These are phyloP conservation scores for Pterostichus niger DNA, from an alignment of 2,888 invertebrate species.

Conservation along the genomic window DNA sequence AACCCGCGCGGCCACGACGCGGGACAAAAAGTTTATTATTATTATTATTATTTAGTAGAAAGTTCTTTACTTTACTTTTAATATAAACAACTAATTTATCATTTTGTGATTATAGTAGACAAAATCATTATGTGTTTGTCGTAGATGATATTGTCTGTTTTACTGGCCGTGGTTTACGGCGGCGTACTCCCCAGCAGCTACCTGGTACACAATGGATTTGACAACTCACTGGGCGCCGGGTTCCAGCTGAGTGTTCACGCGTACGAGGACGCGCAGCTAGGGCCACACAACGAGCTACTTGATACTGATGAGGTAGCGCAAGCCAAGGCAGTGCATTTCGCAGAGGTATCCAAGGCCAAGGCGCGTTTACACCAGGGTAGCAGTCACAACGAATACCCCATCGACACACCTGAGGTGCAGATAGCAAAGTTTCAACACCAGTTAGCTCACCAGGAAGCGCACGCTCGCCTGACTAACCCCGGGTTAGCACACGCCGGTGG, in stretches of 20 bases:
- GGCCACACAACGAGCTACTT: too few relatives aligned
- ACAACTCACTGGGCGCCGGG: not conserved
- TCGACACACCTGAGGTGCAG: conserved; percentile 62
- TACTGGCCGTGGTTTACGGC: not conserved
- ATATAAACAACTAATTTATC: too few relatives aligned
- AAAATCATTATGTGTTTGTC: not conserved
- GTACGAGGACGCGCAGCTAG: too few relatives aligned
- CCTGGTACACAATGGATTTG: not conserved
- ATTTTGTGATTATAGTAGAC: too few relatives aligned
- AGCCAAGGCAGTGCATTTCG: too few relatives aligned
- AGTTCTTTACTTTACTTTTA: too few relatives aligned
- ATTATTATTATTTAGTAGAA: too few relatives aligned
- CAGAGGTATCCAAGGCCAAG: conserved; percentile 50
- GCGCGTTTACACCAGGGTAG: conserved; percentile 13
- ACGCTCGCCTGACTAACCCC: conserved; percentile 38
- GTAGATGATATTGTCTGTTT: not conserved
- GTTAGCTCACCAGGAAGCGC: conserved; percentile 23
- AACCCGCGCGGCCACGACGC: too few relatives aligned
- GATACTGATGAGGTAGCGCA: too few relatives aligned
- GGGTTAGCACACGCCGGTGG: not conserved
- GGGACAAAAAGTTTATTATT: too few relatives aligned
- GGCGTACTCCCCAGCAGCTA: not conserved
- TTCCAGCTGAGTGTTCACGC: too few relatives aligned
- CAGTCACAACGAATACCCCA: not conserved
- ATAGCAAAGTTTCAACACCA: conserved; percentile 49